Conservation (phyloP, 2,797 vertebrate genomes). For the Aphelocoma californica region DNA sequence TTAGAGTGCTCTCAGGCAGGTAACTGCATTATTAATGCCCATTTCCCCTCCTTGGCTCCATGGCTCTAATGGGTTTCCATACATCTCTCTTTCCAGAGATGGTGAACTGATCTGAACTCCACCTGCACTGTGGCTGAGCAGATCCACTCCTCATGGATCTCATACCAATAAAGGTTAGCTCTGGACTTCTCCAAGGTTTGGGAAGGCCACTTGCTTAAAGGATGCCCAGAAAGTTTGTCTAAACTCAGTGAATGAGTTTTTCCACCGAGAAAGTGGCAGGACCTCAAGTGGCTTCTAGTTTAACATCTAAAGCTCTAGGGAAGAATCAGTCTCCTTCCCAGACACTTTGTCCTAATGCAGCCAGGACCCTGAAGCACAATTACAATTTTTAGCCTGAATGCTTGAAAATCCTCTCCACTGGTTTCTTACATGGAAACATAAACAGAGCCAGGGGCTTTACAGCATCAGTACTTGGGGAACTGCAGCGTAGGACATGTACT, state of each 20-base stretch:
- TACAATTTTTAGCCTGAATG: not conserved
- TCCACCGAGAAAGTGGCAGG: not conserved
- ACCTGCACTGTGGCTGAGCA: not conserved
- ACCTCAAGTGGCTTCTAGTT: not conserved
- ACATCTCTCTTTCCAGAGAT: not conserved
- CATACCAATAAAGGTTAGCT: not conserved
- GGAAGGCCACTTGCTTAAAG: not conserved
- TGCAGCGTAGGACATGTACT: rapidly evolving
- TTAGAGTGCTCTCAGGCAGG: not conserved
- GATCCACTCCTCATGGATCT: not conserved
- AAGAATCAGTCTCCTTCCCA: not conserved
- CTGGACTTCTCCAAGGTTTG: not conserved
- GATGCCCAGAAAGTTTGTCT: not conserved
- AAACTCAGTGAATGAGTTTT: not conserved
- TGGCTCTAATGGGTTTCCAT: not conserved
- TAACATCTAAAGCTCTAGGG: not conserved
- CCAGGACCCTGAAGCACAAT: not conserved
- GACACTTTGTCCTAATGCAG: not conserved
- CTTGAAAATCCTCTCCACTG: not conserved
- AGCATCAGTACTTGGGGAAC: not conserved
- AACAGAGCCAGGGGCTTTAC: not conserved
- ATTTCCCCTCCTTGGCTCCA: not conserved
- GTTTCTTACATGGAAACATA: not conserved
- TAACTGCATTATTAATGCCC: constrained; percentile 20
- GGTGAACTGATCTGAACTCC: not conserved